Percentiles rank a stretch among this genome's conserved stretches.
Evolutionary conservation across 1,140 invertebrate species (phyloP).

Genomic region (Ditylenchus dipsaci): DNA sequence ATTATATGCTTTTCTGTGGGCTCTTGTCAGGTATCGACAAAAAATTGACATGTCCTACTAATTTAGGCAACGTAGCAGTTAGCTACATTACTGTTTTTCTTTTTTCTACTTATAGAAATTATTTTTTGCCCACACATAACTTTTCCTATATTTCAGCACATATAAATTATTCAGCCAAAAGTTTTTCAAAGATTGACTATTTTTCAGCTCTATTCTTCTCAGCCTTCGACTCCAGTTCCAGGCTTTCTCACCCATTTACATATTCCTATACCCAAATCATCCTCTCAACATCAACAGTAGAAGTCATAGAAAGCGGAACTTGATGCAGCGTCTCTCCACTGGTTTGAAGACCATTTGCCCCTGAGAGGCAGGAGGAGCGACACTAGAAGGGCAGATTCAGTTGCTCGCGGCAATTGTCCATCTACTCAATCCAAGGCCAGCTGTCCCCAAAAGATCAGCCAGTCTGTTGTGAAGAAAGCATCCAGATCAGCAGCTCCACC

Average conservation of each 20-base stretch:
- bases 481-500: slow-evolving; percentile 21
- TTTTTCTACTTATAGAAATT: too few relatives aligned
- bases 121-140: too few relatives aligned
- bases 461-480: slow-evolving; percentile 1
- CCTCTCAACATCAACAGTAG: background rate
- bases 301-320: background rate
- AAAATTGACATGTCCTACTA: too few relatives aligned
- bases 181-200: too few relatives aligned
- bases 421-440: too few relatives aligned
- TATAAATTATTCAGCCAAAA: too few relatives aligned
- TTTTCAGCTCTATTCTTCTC: background rate
- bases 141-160: too few relatives aligned
- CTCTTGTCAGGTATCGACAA: too few relatives aligned
- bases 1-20: too few relatives aligned
- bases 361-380: background rate
- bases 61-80: too few relatives aligned
- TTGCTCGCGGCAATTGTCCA: too few relatives aligned
- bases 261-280: background rate
- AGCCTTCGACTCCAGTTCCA: background rate
- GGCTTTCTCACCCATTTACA: background rate
- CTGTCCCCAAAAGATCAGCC: slow-evolving; percentile 3
- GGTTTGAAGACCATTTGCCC: slow-evolving; percentile 23
- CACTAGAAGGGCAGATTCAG: background rate
- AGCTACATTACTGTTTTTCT: too few relatives aligned
- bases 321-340: slow-evolving; percentile 20